These are phyloP conservation scores for Porphyrio hochstetteri DNA, from an alignment of 2,113 vertebrate genomes.

Conservation along the genomic window DNA sequence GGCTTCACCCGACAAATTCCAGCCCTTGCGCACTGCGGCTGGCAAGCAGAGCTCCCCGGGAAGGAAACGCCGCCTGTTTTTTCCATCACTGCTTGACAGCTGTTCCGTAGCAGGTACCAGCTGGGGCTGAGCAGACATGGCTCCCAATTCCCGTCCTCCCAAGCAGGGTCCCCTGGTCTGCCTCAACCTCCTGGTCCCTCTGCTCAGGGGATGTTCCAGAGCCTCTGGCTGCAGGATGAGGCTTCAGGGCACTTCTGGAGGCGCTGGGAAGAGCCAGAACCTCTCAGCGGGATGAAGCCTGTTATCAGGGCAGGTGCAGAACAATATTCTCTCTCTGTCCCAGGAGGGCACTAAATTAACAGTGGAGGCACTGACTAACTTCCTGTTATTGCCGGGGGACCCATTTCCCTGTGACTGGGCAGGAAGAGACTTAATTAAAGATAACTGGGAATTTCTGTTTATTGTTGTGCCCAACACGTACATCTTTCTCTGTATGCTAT, in stretches of 20 bases:
- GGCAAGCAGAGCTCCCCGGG: rapidly evolving
- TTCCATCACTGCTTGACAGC: background rate
- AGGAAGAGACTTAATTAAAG: constrained; percentile 22
- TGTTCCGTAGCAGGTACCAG: background rate
- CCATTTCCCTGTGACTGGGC: background rate
- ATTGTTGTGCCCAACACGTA: background rate
- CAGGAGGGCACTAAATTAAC: background rate
- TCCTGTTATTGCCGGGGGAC: background rate
- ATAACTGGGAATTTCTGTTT: background rate
- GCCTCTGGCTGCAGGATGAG: background rate
- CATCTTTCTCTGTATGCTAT: background rate
- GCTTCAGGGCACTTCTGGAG: background rate
- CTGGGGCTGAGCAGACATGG: background rate
- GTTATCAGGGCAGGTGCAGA: background rate
- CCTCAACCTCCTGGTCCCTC: background rate
- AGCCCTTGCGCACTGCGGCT: rapidly evolving
- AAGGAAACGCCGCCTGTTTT: background rate
- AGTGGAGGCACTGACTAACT: background rate
- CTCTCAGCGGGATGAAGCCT: background rate
- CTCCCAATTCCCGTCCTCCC: rapidly evolving
- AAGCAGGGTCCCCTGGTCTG: rapidly evolving
- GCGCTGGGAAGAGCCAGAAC: background rate
- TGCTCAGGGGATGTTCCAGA: background rate
- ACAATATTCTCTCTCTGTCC: background rate
- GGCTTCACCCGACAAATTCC: background rate